Percentiles rank a stretch among this genome's conserved stretches.
These are phyloP conservation scores for Sinocyclocheilus grahami DNA, from an alignment of 2,113 vertebrate genomes.

Conservation along the genomic window DNA sequence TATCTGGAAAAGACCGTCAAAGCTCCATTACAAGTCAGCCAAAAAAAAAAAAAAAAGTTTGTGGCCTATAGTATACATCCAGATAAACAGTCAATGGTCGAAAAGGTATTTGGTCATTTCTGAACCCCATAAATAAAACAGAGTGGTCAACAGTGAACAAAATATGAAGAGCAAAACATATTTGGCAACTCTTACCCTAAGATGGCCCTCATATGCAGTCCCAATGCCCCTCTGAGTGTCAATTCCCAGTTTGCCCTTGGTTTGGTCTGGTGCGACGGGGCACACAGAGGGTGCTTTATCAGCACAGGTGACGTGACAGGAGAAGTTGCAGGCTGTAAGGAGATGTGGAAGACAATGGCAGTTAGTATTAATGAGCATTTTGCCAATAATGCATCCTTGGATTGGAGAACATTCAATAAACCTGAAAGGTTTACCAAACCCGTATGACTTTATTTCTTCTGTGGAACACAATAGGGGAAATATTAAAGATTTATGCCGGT, in stretches of 20 bases:
- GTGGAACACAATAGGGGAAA: not conserved
- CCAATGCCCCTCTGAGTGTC: constrained; percentile 95
- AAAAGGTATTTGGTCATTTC: not conserved
- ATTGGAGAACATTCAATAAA: not conserved
- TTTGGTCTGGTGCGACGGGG: constrained; percentile 94
- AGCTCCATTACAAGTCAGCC: not conserved
- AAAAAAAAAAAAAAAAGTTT: not conserved
- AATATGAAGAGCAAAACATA: not conserved
- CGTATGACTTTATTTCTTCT: not conserved
- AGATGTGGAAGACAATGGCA: not conserved
- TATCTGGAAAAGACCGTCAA: constrained; percentile 73
- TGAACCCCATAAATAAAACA: not conserved
- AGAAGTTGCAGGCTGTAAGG: constrained; percentile 90
- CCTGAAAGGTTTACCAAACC: not conserved
- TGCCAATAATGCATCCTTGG: not conserved
- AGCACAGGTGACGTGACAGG: constrained; percentile 96
- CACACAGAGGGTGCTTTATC: constrained; percentile 95
- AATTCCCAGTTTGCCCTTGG: constrained; percentile 93
- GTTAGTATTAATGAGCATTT: not conserved
- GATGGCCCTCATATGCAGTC: constrained; percentile 93
- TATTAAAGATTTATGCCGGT: not conserved
- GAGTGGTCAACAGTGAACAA: not conserved
- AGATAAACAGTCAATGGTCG: not conserved
- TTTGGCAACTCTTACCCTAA: constrained; percentile 81
- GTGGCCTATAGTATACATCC: not conserved